Evolutionary conservation across 2,888 invertebrate species (phyloP), one percentile per base, ranked within the genome.

Genomic region (Leptopterna dolabrata): DNA sequence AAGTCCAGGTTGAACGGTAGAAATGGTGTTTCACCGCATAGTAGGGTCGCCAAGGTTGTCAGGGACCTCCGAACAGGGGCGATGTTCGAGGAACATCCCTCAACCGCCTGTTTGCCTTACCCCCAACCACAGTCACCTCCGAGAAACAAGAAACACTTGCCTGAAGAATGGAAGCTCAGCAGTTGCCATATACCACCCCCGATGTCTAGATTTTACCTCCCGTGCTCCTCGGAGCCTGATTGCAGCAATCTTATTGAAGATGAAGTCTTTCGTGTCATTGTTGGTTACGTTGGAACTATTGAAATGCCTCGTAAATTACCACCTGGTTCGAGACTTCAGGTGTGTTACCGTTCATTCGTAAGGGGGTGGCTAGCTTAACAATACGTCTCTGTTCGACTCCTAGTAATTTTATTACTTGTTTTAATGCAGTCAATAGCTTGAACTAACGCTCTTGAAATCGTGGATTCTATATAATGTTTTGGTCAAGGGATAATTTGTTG

Each of bases 271-370:
- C 95, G 96, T 90, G 96, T 96, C 0, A 95, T 99, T 1, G 97
- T 99, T 0, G 98, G 98, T 0, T 99, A 99, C 92, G 93, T 99
- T 78, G 98, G 98, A 29, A 98, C 98, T 0, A 97, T 99, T 89
- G 98, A 98, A 92, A 98, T 98, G 93, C 98, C 98, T 0, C 95
- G 96, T 91, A 95, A 96, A 90, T 93, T 96, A 71, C 93, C 95
- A 83, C 94, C 95, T 76, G 95, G 95, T 63, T 95, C 96, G 16
- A 95, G 97, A 86, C 92, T 96, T 90, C 94, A 94, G 91, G 93
- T 93, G 88, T 82, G 82, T 81, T 30, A 73, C 36, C 73, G 73
- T 41, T 24, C 63, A 63, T 9, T 63, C 24, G 7, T 19, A 24
- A 24, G 24, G 63, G 63, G 63, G 24, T 24, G 19, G 63, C 19